Evolutionary conservation across 1,140 invertebrate species (phyloP).

Genomic region (Procambarus clarkii): DNA sequence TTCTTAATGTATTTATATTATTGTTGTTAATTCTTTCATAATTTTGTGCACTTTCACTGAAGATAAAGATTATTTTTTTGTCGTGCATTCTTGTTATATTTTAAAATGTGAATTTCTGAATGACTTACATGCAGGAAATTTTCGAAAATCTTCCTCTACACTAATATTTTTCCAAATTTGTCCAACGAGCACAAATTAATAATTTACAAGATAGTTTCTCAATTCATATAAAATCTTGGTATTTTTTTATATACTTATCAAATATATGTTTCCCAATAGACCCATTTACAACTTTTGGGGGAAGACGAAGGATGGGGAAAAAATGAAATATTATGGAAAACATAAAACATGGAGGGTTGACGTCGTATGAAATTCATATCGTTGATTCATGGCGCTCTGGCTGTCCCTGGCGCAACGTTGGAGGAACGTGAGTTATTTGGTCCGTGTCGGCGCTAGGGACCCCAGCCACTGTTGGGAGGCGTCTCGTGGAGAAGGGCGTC

Average conservation of each 20-base stretch:
- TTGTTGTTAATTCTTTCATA: no score
- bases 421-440: constrained; percentile 63
- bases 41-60: no score
- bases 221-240: constrained; percentile 15
- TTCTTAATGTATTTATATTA: no score
- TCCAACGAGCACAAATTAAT: constrained; percentile 30
- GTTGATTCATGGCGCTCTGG: constrained; percentile 57
- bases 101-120: not conserved
- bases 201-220: not conserved
- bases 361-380: constrained; percentile 70
- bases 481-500: not conserved
- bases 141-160: not conserved
- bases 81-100: not conserved
- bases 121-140: not conserved
- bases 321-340: constrained; percentile 70
- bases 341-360: constrained; percentile 69
- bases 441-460: constrained; percentile 25
- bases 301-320: constrained; percentile 40
- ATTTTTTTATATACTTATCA: constrained; percentile 18
- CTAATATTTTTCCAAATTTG: not conserved
- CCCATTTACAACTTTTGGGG: constrained; percentile 63
- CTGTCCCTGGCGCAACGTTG: constrained; percentile 59
- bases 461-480: not conserved
- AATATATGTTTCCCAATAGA: constrained; percentile 67
- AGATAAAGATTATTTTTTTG: no score